A percentile compares a stretch with the other conserved stretches of the same genome.
Conservation (phyloP, 2,888 invertebrate genomes). For the Gerris lacustris region DNA sequence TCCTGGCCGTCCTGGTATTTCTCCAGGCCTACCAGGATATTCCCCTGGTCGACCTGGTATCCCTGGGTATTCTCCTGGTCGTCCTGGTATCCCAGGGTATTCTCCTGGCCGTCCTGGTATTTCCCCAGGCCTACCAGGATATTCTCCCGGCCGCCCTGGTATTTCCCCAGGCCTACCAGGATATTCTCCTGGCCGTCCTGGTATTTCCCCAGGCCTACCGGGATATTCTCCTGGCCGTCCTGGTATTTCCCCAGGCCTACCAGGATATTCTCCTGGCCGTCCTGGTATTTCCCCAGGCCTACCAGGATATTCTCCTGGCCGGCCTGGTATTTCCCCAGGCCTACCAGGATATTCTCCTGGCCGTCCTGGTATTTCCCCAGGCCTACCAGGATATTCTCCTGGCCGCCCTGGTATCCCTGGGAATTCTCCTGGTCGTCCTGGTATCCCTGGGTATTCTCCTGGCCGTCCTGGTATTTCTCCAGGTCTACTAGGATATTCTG, state of each 20-base stretch:
- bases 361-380: conserved; percentile 12
- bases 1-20: conserved; percentile 14
- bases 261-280: conserved; percentile 16
- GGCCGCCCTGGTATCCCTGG: conserved; percentile 19
- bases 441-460: conserved; percentile 18
- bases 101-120: conserved; percentile 17
- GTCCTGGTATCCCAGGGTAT: conserved; percentile 22
- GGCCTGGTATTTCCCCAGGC: conserved; percentile 19
- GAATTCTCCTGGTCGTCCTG: conserved; percentile 20
- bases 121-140: conserved; percentile 23
- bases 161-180: conserved; percentile 20
- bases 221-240: conserved; percentile 12
- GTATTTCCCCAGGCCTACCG: conserved; percentile 10
- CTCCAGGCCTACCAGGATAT: conserved; percentile 19
- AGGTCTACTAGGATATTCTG: conserved; percentile 2
- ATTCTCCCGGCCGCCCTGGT: conserved; percentile 14
- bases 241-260: conserved; percentile 20
- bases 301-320: conserved; percentile 10
- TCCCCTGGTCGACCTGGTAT: conserved; percentile 20
- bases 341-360: conserved; percentile 22
- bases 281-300: conserved; percentile 19
- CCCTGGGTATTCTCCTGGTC: conserved; percentile 17
- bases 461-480: conserved; percentile 17
- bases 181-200: conserved; percentile 4
- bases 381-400: conserved; percentile 18